Percentiles rank a stretch among this genome's conserved stretches.
Conservation (phyloP, 2,797 vertebrate species). For the Nannoperca obscura region DNA sequence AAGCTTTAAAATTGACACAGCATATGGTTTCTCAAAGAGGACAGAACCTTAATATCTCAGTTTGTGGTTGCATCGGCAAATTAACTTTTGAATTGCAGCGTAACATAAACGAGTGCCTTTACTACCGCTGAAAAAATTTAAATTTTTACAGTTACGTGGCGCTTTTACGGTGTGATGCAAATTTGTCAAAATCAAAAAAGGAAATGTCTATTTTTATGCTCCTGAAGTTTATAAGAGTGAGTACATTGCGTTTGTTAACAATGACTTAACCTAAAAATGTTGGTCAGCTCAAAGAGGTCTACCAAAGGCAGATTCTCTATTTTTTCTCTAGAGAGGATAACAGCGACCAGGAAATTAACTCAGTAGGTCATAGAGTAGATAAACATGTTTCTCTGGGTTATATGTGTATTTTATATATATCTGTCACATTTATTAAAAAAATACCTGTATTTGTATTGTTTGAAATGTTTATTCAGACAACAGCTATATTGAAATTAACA, state of each 20-base stretch:
- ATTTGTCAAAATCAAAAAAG: background rate
- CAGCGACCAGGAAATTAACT: conserved; percentile 8
- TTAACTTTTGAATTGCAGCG: background rate
- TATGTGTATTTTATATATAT: background rate
- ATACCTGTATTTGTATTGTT: conserved; percentile 2
- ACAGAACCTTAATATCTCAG: background rate
- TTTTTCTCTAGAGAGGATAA: background rate
- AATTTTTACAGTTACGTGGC: background rate
- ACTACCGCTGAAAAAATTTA: background rate
- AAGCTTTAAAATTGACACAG: conserved; percentile 13
- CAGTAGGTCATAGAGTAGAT: background rate
- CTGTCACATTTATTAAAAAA: background rate
- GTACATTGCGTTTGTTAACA: background rate
- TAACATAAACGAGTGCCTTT: background rate
- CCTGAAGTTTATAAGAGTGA: background rate
- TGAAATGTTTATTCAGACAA: conserved; percentile 11
- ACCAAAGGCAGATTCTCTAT: background rate
- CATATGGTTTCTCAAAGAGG: background rate
- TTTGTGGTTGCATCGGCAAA: background rate
- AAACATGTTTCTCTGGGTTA: background rate
- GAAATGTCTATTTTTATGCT: conserved; percentile 1
- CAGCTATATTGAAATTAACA: background rate
- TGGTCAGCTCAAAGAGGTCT: background rate
- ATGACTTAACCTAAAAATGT: background rate
- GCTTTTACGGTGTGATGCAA: background rate